Base-by-base conservation (phyloP, 2,888 invertebrate species). In the Nomada fabriciana region DNA sequence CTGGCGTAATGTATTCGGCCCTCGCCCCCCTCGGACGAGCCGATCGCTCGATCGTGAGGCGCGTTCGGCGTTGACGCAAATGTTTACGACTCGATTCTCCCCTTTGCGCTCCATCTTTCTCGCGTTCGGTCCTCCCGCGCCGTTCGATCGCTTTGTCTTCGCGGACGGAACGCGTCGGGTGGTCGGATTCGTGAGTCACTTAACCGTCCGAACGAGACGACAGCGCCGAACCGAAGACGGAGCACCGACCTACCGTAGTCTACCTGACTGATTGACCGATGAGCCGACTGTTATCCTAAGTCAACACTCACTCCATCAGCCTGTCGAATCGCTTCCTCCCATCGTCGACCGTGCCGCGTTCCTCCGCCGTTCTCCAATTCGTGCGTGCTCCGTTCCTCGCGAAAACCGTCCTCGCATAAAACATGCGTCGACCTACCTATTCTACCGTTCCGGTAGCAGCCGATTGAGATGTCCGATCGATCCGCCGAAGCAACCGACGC, bases 251-350 rank as follows among this genome's bases (percentile, higher is more conserved):
- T 88, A 88, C 89, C 87, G 84, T 88, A 88, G 90, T 89, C 91
- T 92, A 93, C 93, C 93, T 93, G 93, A 91, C 93, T 92, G 93
- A 93, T 94, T 93, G 93, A 94, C 93, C 90, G 94, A 94, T 93
- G 94, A 93, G 91, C 88, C 91, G 91, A 93, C 93, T 92, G 92
- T 92, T 93, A 93, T 93, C 93, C 94, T 92, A 93, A 93, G 93
- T 94, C 93, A 93, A 93, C 93, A 93, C 93, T 93, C 92, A 91
- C 92, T 93, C 91, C 92, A 93, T 93, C 94, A 93, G 90, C 80
- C 90, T 88, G 88, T 88, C 89, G 90, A 92, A 91, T 92, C 89
- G 77, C 73, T 75, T 78, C 88, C 65, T 76, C 59, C 75, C 57
- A 65, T 65, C 65, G 69, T 67, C 68, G 59, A 50, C 71, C 80